Conservation (phyloP, 2,888 invertebrate species). For the Pristionchus maxplancki region DNA sequence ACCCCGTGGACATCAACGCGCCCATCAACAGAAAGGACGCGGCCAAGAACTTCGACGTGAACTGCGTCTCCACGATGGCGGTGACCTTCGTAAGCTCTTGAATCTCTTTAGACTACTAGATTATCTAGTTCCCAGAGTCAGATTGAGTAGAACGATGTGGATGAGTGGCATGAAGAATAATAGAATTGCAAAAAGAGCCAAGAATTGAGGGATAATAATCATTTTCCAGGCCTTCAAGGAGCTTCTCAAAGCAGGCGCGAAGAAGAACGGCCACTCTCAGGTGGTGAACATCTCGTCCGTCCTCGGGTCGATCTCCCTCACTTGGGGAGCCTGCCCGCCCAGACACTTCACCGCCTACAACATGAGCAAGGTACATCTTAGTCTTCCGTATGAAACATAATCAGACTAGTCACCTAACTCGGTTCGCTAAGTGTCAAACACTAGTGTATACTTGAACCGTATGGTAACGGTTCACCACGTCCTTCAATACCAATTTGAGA, state of each 20-base stretch:
- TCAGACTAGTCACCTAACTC: no score
- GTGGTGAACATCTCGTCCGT: neutral
- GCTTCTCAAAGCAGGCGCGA: neutral
- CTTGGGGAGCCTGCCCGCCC: neutral
- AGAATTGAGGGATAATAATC: no score
- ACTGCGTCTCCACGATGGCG: neutral
- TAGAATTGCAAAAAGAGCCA: no score
- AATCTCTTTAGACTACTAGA: neutral
- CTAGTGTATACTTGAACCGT: neutral
- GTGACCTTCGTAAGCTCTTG: neutral
- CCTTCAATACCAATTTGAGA: neutral
- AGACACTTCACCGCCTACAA: constrained; percentile 26
- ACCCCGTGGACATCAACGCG: neutral
- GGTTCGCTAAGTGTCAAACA: no score
- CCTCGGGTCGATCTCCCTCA: neutral
- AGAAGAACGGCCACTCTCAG: neutral
- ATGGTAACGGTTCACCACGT: neutral
- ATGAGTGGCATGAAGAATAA: no score
- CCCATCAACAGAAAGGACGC: neutral
- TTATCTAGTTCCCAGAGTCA: no score
- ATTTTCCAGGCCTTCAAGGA: neutral
- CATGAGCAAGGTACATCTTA: constrained; percentile 39
- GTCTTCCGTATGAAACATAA: neutral
- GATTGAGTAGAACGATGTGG: no score
- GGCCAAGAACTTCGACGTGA: constrained; percentile 15